These are phyloP conservation scores for Pollicipes pollicipes DNA, from an alignment of 1,140 invertebrate species.

Conservation along the genomic window DNA sequence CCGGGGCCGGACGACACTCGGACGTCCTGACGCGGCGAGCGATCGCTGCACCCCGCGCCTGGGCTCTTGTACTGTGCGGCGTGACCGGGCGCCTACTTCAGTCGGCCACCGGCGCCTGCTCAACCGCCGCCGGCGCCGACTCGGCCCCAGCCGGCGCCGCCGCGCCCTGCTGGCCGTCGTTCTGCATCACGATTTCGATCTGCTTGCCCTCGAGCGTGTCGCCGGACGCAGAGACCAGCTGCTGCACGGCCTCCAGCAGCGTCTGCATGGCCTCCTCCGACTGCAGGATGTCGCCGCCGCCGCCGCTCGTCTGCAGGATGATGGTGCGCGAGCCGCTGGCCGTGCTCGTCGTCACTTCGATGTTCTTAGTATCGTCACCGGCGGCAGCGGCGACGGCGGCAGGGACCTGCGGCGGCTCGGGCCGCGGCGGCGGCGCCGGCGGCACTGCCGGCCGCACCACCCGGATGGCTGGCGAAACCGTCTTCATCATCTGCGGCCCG, in stretches of 20 bases:
- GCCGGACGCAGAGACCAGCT: background rate
- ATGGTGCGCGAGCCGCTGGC: background rate
- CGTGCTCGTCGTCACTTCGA: slow-evolving; percentile 5
- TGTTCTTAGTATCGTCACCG: background rate
- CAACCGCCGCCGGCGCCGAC: too few relatives aligned
- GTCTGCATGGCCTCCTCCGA: slow-evolving; percentile 4
- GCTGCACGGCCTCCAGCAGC: slow-evolving; percentile 2
- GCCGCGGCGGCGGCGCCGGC: too few relatives aligned
- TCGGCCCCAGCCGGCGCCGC: background rate
- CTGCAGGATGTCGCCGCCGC: slow-evolving; percentile 10
- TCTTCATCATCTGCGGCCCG: background rate
- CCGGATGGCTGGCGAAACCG: background rate
- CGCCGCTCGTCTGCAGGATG: slow-evolving; percentile 7
- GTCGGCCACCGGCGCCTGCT: background rate
- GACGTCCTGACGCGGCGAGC: too few relatives aligned
- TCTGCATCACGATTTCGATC: slow-evolving; percentile 5
- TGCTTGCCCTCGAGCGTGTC: slow-evolving; percentile 4
- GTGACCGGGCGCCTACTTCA: too few relatives aligned
- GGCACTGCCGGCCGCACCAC: background rate
- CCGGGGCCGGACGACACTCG: too few relatives aligned
- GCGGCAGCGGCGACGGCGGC: too few relatives aligned
- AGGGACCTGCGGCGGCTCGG: too few relatives aligned
- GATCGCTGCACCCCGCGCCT: too few relatives aligned
- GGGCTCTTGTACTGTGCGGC: too few relatives aligned
- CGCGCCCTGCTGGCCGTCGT: background rate